Evolutionary conservation across 2,113 vertebrate species (phyloP).

Genomic region (Aix galericulata): DNA sequence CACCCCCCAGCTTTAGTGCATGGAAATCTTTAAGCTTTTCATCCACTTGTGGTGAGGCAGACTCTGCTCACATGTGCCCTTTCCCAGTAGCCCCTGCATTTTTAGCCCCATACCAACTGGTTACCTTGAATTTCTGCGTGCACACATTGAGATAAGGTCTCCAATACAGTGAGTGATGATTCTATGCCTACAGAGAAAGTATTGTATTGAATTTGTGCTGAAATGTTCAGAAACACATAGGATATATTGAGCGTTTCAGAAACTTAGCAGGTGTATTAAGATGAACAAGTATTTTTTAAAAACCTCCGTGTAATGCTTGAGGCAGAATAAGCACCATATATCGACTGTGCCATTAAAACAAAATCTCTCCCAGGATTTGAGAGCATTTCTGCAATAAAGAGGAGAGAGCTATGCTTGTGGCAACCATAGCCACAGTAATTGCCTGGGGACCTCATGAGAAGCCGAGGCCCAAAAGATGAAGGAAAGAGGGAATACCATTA

Average conservation of each 20-base stretch:
- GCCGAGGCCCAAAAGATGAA: background rate
- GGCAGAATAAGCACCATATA: conserved; percentile 23
- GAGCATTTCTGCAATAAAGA: conserved; percentile 34
- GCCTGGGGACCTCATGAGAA: background rate
- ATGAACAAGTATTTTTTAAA: conserved; percentile 55
- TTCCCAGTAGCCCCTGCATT: background rate
- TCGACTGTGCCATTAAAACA: conserved; percentile 11
- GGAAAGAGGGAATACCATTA: background rate
- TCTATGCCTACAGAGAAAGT: background rate
- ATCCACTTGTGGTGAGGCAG: background rate
- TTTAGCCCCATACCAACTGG: background rate
- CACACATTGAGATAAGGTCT: background rate
- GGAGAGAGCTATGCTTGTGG: background rate
- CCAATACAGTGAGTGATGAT: background rate
- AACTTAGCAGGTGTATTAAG: conserved; percentile 12
- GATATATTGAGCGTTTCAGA: conserved; percentile 32
- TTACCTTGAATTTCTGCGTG: background rate
- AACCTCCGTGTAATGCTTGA: conserved; percentile 12
- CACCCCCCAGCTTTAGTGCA: background rate
- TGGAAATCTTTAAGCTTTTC: background rate
- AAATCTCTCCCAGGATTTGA: conserved; percentile 27
- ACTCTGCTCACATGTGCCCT: background rate
- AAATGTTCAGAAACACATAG: conserved; percentile 26
- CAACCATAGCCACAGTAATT: conserved; percentile 3
- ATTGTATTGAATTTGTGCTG: conserved; percentile 27